phyloP scores from a whole-genome alignment of 1,140 invertebrate species.

The Holcopasites calliopsidis region DNA sequence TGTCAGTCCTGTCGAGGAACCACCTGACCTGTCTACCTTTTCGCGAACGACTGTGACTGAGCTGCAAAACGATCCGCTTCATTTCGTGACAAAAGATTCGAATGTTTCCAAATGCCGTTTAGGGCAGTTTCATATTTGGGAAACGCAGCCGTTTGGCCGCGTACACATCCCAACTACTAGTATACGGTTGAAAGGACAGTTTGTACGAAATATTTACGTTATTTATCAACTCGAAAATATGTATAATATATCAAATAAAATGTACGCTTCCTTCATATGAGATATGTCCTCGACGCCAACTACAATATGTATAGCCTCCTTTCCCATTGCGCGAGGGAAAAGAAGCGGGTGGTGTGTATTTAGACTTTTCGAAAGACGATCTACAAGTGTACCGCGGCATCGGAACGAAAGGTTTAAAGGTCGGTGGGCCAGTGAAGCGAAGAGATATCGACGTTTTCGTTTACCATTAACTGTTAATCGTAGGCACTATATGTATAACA shows the following conservation, averaged over 20 bases:
- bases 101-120: too few relatives aligned
- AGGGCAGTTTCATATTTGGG: too few relatives aligned
- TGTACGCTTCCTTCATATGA: background rate
- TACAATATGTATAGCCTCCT: background rate
- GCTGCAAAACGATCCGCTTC: too few relatives aligned
- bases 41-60: too few relatives aligned
- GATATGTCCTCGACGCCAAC: background rate
- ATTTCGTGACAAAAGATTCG: too few relatives aligned
- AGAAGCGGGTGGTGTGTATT: background rate
- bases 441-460: constrained; percentile 29
- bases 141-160: too few relatives aligned
- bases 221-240: too few relatives aligned
- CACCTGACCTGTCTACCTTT: too few relatives aligned
- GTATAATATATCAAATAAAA: too few relatives aligned
- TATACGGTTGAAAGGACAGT: background rate
- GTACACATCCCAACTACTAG: background rate
- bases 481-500: background rate
- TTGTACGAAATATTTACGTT: background rate
- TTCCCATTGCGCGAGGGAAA: background rate
- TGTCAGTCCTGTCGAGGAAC: background rate
- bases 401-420: constrained; percentile 19
- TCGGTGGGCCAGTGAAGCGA: background rate
- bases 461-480: constrained; percentile 22
- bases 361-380: background rate
- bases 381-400: too few relatives aligned